Evolutionary conservation across 2,797 vertebrate genomes (phyloP), one percentile per base, ranked within the genome.

Genomic region (Tauraco hartlaubi): DNA sequence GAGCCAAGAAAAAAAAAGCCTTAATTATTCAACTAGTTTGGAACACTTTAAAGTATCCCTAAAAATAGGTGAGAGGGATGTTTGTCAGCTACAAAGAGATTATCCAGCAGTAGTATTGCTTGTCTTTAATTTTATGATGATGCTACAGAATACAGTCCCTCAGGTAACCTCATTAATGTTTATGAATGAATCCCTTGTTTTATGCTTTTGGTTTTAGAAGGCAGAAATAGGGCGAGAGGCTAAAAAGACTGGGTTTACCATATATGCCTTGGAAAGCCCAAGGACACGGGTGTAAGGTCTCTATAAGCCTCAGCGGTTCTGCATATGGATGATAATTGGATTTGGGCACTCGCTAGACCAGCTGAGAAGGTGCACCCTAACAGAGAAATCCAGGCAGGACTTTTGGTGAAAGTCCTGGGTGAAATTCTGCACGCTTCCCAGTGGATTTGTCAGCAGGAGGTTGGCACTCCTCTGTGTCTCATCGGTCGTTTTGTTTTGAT

Each of bases 81-180:
- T 86, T 96, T 94, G 59, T 94, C 94, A 94, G 88, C 94, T 95
- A 92, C 90, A 96, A 96, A 96, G 90, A 94, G 88, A 95, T 97
- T 92, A 86, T 93, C 83, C 52, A 69, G 92, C 85, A 63, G 82
- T 96, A 86, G 55, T 86, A 63, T 49, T 79, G 44, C 90, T 94
- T 88, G 31, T 77, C 73, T 95, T 93, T 41, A 41, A 73, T 96
- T 95, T 96, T 96, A 66, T 96, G 96, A 96, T 96, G 96, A 96
- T 95, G 91, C 90, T 95, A 94, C 96, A 95, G 91, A 96, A 94
- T 88, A 58, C 23, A 69, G 91, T 97, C 96, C 92, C 94, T 95
- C 44, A 59, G 95, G 96, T 96, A 88, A 85, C 74, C 91, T 97
- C 96, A 90, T 96, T 94, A 96, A 95, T 88, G 94, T 88, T 94